Conservation (phyloP, 2,797 vertebrate species). For the Eremophila alpestris region DNA sequence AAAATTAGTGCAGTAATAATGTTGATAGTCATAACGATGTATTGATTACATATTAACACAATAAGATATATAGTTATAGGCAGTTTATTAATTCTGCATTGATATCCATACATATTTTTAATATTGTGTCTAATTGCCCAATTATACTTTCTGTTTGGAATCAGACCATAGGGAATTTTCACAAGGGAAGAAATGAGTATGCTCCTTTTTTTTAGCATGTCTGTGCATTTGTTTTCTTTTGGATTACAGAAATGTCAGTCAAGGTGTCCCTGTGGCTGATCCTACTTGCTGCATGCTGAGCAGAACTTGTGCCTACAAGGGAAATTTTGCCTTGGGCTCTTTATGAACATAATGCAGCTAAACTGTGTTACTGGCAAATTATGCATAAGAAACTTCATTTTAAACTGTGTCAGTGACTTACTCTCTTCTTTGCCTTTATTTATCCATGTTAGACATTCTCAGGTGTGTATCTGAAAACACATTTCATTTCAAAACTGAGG, state of each 20-base stretch:
- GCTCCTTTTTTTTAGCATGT: not conserved
- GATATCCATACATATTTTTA: not conserved
- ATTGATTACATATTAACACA: not conserved
- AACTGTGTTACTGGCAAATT: not conserved
- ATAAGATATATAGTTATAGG: not conserved
- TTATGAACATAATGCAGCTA: not conserved
- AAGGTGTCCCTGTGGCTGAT: not conserved
- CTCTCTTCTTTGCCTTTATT: not conserved
- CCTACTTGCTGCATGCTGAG: not conserved
- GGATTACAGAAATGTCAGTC: not conserved
- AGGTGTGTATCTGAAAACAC: not conserved
- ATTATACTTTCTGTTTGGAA: not conserved
- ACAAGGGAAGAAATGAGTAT: not conserved
- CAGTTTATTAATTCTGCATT: not conserved
- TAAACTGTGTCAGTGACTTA: not conserved
- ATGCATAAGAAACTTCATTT: not conserved
- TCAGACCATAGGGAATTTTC: not conserved
- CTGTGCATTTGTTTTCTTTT: not conserved
- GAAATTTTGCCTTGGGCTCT: not conserved
- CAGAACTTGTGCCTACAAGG: not conserved
- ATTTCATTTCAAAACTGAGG: not conserved
- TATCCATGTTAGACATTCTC: not conserved
- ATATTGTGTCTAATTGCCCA: not conserved
- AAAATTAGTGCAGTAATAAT: not conserved
- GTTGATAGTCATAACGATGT: not conserved